Conservation (phyloP, 2,888 invertebrate genomes). For the Maniola hyperantus region DNA sequence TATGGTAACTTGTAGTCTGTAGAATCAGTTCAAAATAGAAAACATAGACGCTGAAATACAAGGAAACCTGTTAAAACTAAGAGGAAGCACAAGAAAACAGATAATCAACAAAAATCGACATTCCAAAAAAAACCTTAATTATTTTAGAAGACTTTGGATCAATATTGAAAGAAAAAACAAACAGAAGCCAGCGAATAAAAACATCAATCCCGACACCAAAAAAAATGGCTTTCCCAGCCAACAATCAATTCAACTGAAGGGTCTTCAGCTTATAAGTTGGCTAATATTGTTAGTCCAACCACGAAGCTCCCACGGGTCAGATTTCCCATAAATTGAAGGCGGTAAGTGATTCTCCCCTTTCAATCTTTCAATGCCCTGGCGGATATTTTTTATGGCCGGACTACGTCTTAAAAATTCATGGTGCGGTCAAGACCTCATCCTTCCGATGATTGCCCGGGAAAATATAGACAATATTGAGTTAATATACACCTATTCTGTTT, state of each 20-base stretch:
- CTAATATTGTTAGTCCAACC: constrained; percentile 80
- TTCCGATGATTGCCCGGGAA: constrained; percentile 16
- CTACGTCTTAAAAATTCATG: constrained; percentile 31
- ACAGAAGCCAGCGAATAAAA: constrained; percentile 5
- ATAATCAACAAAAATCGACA: too few relatives aligned
- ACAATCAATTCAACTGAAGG: constrained; percentile 52
- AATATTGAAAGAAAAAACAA: not conserved
- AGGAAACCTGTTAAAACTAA: too few relatives aligned
- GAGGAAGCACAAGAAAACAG: too few relatives aligned
- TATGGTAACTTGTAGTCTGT: too few relatives aligned
- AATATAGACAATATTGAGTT: constrained; percentile 6
- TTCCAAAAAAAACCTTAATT: too few relatives aligned
- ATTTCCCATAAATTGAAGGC: constrained; percentile 77
- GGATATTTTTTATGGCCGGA: constrained; percentile 63
- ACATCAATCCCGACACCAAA: constrained; percentile 35
- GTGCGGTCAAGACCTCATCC: constrained; percentile 28
- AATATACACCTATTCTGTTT: not conserved
- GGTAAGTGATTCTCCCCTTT: constrained; percentile 80
- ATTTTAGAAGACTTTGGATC: too few relatives aligned
- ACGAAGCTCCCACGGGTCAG: constrained; percentile 74
- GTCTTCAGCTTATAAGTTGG: constrained; percentile 67
- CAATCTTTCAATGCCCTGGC: constrained; percentile 78
- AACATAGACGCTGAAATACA: too few relatives aligned
- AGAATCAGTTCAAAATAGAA: too few relatives aligned
- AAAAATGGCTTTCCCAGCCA: constrained; percentile 44